Evolutionary conservation across 2,113 vertebrate genomes (phyloP), one percentile per base, ranked within the genome.

Genomic region (Bucco capensis): DNA sequence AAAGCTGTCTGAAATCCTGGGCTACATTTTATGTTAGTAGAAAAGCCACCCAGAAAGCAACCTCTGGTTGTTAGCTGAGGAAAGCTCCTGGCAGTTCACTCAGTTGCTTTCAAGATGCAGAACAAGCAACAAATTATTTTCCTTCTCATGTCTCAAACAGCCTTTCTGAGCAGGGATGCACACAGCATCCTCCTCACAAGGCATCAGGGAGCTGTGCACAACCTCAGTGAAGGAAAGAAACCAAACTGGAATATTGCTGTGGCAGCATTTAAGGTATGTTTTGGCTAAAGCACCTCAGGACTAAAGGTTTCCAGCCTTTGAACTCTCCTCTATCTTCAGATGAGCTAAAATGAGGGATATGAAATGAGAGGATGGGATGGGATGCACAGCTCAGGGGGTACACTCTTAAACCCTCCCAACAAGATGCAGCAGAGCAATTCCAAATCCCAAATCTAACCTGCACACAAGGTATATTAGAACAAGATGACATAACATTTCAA

Each of bases 1-100:
- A 87, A 78, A 80, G 1, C 11, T 54, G 61, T 78, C 83, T 37
- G 71, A 73, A 87, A 85, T 64, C 58, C 42, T 30, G 67, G 62
- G 50, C 42, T 76, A 25, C 0, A 4, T 28, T 85, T 22, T 74
- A 30, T 38, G 33, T 54, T 28, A 58, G 42, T 11, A 58, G 69
- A 69, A 83, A 85, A 81, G 22, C 60, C 94, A 92, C 82, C 56
- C 85, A 88, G 58, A 73, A 77, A 42, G 62, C 24, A 88, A 37
- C 6, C 23, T 80, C 47, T 71, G 22, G n/a, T 10, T 86, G 19
- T 28, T 33, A 58, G 51, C 17, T 44, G 56, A 31, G 78, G 67
- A 85, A 67, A 70, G n/a, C 38, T 84, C 37, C 60, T 54, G 24
- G 38, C 35, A 53, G n/a, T 33, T 66, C 74, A 79, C 8, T 19